Base-by-base conservation (phyloP, 2,888 invertebrate genomes). In the Conus canariensis region DNA sequence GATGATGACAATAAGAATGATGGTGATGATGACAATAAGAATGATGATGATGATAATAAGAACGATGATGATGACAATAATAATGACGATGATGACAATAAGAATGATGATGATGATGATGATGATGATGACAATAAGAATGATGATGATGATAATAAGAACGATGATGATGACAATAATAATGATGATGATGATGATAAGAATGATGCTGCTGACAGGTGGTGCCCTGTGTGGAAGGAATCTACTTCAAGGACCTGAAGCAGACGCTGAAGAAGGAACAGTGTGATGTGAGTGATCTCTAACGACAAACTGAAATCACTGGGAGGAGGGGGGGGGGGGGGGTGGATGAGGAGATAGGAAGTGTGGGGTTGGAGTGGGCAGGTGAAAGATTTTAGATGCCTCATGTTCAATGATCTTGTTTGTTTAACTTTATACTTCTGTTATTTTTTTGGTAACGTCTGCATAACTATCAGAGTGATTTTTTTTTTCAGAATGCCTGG, bases 241-340 rank as follows among this genome's bases (percentile, higher is more conserved):
- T 99, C 91, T 99, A 99, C 98, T 99, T 99, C 96, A 99, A 99
- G 97, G 99, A 99, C 96, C 97, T 99, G 56, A 99, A 99, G 95
- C 99, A 99, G 97, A 99, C 99, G 93, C 97, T 99, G 92, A 97
- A 99, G 89, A 99, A 99, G 96, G 99, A 99, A 96, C 99, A 99
- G 96, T 99, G 99, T 95, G 99, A 99, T 96, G 99, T 97, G 94
- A 95, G 97, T 94, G 60, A 64, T 30, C 30, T 30, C 30, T 30
- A 30, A n/a, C 67, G 22, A 70, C 80, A 80, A 3, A 22, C 10
- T 80, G 9, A 16, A 8, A 60, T 59, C 16, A 30, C 30, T 30
- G 30, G 74, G 74, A 74, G 22, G 74, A 3, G 22, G 7, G 74
- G 22, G 74, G 22, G 74, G 3, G 74, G 74, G 74, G 74, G 22